These are phyloP conservation scores for Cetonia aurata DNA, from an alignment of 2,888 invertebrate genomes.

Conservation along the genomic window DNA sequence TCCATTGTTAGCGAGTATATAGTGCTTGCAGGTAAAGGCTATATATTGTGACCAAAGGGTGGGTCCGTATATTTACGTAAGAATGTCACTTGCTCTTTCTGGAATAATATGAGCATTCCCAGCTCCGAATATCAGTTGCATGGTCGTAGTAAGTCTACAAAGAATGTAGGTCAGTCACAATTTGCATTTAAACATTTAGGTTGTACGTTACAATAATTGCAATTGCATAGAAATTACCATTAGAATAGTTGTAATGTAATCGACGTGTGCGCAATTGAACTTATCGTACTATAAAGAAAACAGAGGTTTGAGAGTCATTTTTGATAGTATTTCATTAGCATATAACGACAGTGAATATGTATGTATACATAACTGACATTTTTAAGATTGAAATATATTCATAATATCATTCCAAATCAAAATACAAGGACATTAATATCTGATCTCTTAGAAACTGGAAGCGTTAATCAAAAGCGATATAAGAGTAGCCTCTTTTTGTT, in stretches of 20 bases:
- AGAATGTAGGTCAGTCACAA: constrained; percentile 20
- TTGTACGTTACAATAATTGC: constrained; percentile 12
- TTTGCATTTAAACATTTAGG: constrained; percentile 27
- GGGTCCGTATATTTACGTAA: constrained; percentile 3
- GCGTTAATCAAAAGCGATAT: no score
- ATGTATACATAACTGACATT: not conserved
- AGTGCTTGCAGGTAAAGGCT: constrained; percentile 14
- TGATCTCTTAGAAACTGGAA: no score
- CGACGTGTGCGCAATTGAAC: constrained; percentile 3
- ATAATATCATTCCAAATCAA: no score
- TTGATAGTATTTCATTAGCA: constrained; percentile 16
- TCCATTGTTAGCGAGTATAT: constrained; percentile 14
- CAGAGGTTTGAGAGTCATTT: constrained; percentile 31
- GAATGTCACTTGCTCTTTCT: constrained; percentile 5
- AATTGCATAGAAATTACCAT: constrained; percentile 18
- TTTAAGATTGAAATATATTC: no score
- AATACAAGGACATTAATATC: no score
- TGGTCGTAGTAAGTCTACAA: constrained; percentile 24
- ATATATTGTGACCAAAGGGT: constrained; percentile 17
- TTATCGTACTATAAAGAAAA: constrained; percentile 2
- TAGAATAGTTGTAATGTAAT: constrained; percentile 34
- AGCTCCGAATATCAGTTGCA: constrained; percentile 10
- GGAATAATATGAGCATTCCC: constrained; percentile 3
- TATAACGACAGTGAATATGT: not conserved
- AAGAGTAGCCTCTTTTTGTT: not conserved